Base-by-base conservation (phyloP, 1,140 invertebrate species). In the Caenorhabditis tropicalis region DNA sequence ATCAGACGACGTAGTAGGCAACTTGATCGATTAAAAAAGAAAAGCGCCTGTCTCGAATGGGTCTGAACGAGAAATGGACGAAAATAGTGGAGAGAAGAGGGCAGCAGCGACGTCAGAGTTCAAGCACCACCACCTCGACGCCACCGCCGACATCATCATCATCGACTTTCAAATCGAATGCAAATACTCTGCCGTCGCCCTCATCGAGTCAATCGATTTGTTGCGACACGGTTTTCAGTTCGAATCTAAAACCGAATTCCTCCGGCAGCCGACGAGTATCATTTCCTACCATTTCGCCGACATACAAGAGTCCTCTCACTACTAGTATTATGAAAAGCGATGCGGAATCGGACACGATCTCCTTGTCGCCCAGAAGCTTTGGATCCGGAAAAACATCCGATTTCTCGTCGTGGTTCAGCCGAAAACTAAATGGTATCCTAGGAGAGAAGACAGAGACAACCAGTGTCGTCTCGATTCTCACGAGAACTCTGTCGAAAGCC, bases 81-180 rank as follows among this genome's bases (percentile, higher is more conserved):
- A n/a, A n/a, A 43, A 74, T 74, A 19, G 65, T 74, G 36, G 65
- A 74, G 65, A 74, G 36, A 24, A 29, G 65, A 74, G 65, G 65
- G 15, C 58, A 36, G 31, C 58, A n/a, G 19, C 65, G 65, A 74
- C 65, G 65, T 43, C 65, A 74, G 65, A 74, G 65, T 74, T 74
- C 65, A 74, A 21, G 65, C 33, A 74, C n/a, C 65, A 43, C 58
- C 21, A 24, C 39, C 12, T 43, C 39, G 5, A 43, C 39, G n/a
- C n/a, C n/a, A n/a, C n/a, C n/a, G n/a, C n/a, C n/a, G n/a, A n/a
- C n/a, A n/a, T n/a, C 12, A 58, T 10, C 6, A 1, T 12, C 27
- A 19, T 12, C 56, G 12, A 58, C 10, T 58, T n/a, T n/a, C n/a
- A n/a, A n/a, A n/a, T 51, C n/a, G 27, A n/a, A 36, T 70, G 29